Evolutionary conservation across 2,888 invertebrate genomes (phyloP), one percentile per base, ranked within the genome.

Genomic region (Minunthozetes semirufus): DNA sequence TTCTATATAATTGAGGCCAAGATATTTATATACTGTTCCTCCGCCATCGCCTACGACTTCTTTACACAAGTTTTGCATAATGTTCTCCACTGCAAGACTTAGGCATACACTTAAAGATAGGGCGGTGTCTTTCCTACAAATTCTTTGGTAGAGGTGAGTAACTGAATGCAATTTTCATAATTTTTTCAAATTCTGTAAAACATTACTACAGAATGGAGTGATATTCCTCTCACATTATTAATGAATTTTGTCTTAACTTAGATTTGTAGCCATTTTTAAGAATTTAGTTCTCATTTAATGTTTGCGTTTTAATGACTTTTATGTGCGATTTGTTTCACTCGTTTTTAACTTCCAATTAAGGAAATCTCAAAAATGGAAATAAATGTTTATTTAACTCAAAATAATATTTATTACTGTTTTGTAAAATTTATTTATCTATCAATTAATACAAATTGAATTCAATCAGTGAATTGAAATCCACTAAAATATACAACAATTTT

Each of bases 1-100:
- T 68, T 66, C 22, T 68, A 46, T 22, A 68, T 68, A 68, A 68
- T 68, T 68, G 68, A 42, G 68, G 42, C 19, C 68, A 68, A 68
- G 38, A 22, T 46, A 68, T 68, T 42, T 68, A 42, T 68, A 42
- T 68, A 68, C 68, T 22, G 13, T 68, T 68, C 22, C 68, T 68
- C 3, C n/a, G n/a, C n/a, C 63, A 33, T 33, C 68, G 42, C 61
- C 61, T 19, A 68, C 42, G 68, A 68, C 33, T 66, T 66, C n/a
- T 4, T 6, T n/a, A 17, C 13, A 15, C 63, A 61, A 61, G 33
- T n/a, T 29, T 29, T 22, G 19, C 13, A 25, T 22, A 22, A 56
- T 33, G 63, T 63, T 27, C 33, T 61, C 17, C 2, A 19, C 27
- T 61, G 22, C 61, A 61, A 61, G 61, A 61, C 61, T 13, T 4